A percentile compares a stretch with the other conserved stretches of the same genome.
phyloP scores from a whole-genome alignment of 2,888 invertebrate genomes.

The Nasonovia ribisnigri region DNA sequence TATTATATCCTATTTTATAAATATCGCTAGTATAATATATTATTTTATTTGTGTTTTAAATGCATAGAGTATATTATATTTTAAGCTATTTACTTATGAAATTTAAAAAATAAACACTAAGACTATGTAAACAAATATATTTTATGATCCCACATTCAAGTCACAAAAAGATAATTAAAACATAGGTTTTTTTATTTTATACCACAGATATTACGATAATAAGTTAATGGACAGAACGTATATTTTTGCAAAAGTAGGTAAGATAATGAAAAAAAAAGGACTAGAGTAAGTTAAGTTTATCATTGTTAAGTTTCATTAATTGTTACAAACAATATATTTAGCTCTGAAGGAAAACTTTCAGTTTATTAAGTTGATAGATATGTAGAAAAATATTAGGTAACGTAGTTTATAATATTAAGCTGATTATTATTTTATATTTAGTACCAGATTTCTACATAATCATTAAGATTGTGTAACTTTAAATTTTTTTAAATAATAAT shows the following conservation, averaged over 20 bases:
- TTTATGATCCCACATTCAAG: neutral
- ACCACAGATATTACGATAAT: neutral
- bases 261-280: no score
- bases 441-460: no score
- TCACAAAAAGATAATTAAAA: neutral
- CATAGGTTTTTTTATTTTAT: neutral
- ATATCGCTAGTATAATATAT: neutral
- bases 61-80: neutral
- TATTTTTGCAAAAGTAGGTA: neutral
- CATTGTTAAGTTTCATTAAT: no score
- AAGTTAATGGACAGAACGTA: neutral
- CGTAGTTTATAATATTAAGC: no score
- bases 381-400: no score
- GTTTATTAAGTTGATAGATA: neutral
- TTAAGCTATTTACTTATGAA: neutral
- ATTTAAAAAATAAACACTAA: neutral
- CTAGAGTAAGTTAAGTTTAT: no score
- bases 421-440: no score
- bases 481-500: neutral
- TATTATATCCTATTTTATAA: neutral
- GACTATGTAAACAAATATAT: neutral
- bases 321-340: no score
- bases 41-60: neutral
- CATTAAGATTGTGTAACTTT: no score
- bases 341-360: no score